Base-by-base conservation (phyloP, 1,140 invertebrate species). In the Cardiocondyla obscurior region DNA sequence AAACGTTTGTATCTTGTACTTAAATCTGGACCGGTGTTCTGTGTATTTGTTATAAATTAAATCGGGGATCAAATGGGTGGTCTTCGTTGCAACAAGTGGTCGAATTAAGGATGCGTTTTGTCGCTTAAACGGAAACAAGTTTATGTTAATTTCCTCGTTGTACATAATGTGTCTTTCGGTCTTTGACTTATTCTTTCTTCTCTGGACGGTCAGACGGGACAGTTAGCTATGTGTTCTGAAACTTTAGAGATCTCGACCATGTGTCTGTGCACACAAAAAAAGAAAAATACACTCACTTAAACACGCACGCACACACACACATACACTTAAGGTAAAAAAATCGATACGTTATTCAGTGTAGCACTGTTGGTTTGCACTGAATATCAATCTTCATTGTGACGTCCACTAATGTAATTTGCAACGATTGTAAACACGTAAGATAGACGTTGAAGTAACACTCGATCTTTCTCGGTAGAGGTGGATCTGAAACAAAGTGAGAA, bases 311-410 rank as follows among this genome's bases (percentile, higher is more conserved):
- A 70, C 19, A 65, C 10, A 67, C n/a, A 73, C 14, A 73, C n/a
- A 69, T 10, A 60, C 12, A 72, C 67, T 79, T 58, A 83, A 79
- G 46, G 69, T 69, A 64, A 83, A 64, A 83, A 83, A 81, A 8
- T 67, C 62, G 58, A 19, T 83, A 83, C 57, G 74, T 69, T 79
- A 83, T 81, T 83, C 82, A 83, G 82, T 83, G 82, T 83, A 65
- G 82, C 82, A 83, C 82, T 79, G 53, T 7, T 57, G 62, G 74
- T 79, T 73, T 88, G 88, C 88, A 90, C 88, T 83, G 84, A 85
- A 85, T 83, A 89, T 60, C 82, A 87, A 89, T 84, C 82, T 88
- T 89, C 83, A 88, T 89, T 88, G 88, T 89, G 88, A 90, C 86
- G 88, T 90, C 88, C 88, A 90, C 84, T 88, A 89, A 87, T 89